Conservation (phyloP, 2,797 vertebrate genomes). For the Rhinichthys osculus region DNA sequence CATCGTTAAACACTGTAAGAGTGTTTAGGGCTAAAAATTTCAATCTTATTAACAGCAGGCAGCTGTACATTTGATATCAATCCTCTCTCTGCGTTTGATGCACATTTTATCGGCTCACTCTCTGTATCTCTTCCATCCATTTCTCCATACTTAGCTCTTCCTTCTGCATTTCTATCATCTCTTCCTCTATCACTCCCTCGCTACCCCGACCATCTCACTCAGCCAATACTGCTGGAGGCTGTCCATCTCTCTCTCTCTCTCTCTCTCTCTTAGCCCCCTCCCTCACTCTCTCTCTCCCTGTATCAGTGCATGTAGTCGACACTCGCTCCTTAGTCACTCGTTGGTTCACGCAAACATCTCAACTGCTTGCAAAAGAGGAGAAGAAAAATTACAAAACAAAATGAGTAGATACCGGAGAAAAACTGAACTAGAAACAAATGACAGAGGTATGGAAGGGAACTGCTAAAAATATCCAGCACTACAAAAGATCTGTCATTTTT, state of each 20-base stretch:
- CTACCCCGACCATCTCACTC: conserved; percentile 42
- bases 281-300: conserved; percentile 17
- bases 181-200: conserved; percentile 21
- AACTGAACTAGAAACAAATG: conserved; percentile 11
- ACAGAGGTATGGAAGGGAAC: conserved; percentile 32
- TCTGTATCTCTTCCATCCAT: conserved; percentile 54
- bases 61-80: conserved; percentile 1
- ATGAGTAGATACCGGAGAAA: neutral
- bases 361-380: conserved; percentile 19
- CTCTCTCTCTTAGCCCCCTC: conserved; percentile 12
- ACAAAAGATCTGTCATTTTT: conserved; percentile 43
- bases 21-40: conserved; percentile 23
- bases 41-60: conserved; percentile 46
- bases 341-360: conserved; percentile 46
- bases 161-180: conserved; percentile 50
- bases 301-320: conserved; percentile 60
- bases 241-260: conserved; percentile 34
- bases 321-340: conserved; percentile 51
- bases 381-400: neutral
- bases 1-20: neutral
- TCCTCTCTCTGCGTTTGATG: conserved; percentile 39
- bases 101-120: conserved; percentile 53
- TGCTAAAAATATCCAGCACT: conserved; percentile 56
- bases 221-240: conserved; percentile 57
- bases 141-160: conserved; percentile 54